Evolutionary conservation across 1,140 invertebrate genomes (phyloP), one percentile per base, ranked within the genome.

Genomic region (Drosophila serrata): DNA sequence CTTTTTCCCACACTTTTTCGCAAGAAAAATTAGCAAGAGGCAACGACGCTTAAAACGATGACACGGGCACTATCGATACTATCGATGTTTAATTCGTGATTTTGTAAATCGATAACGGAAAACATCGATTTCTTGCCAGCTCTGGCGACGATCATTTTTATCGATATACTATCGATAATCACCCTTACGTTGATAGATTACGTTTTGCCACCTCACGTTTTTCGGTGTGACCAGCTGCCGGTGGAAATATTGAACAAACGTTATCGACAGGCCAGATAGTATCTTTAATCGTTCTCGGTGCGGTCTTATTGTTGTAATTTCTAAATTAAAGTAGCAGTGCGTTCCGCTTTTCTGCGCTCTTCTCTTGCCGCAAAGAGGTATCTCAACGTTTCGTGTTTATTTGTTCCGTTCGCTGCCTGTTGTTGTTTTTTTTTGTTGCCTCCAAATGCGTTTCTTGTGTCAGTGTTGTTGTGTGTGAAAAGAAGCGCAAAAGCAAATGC

Each of bases 21-120:
- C 63, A 72, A 64, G 33, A 39, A 58, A 58, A 84, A 73, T 84
- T 76, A 55, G 81, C 76, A 82, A 70, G 51, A 62, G 82, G 82
- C 81, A 81, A 82, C 82, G 82, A 85, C 82, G 82, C 84, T 87
- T 69, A 78, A 79, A 86, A 87, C 81, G 81, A 84, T 84, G 61
- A 79, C 69, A 79, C 68, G 72, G 17, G 13, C n/a, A n/a, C n/a
- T n/a, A n/a, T n/a, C n/a, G n/a, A n/a, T n/a, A n/a, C n/a, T n/a
- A n/a, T n/a, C n/a, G n/a, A n/a, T n/a, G n/a, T n/a, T n/a, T n/a
- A n/a, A n/a, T n/a, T n/a, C n/a, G n/a, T n/a, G n/a, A n/a, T n/a
- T n/a, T n/a, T n/a, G n/a, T n/a, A n/a, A n/a, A n/a, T n/a, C n/a
- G n/a, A n/a, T n/a, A n/a, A n/a, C n/a, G n/a, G n/a, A n/a, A n/a